phyloP scores from a whole-genome alignment of 2,888 invertebrate genomes.

The Lasioglossum vierecki region DNA sequence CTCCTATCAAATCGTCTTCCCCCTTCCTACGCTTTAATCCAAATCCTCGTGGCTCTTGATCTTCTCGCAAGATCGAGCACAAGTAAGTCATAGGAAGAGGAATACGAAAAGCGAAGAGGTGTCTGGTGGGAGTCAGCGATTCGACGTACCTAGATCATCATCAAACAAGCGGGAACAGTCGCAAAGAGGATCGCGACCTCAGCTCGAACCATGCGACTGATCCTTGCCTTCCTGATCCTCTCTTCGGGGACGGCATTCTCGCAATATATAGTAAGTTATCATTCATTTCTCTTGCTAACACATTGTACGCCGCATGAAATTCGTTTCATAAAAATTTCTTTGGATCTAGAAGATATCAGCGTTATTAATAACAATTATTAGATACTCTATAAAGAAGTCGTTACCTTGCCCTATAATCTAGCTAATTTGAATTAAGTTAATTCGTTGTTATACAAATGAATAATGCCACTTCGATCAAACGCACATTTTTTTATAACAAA shows the following conservation, averaged over 20 bases:
- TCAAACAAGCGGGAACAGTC: slow-evolving; percentile 65
- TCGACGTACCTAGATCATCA: slow-evolving; percentile 48
- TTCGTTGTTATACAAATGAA: not conserved
- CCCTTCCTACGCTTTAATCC: slow-evolving; percentile 47
- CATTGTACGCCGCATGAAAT: not conserved
- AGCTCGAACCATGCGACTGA: slow-evolving; percentile 72
- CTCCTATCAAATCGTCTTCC: slow-evolving; percentile 58
- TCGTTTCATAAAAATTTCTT: not conserved
- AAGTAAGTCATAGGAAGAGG: slow-evolving; percentile 53
- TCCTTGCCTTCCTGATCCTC: slow-evolving; percentile 67
- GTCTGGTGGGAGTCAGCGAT: slow-evolving; percentile 61
- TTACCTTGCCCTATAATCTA: not conserved
- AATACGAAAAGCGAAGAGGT: slow-evolving; percentile 53
- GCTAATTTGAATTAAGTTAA: not conserved
- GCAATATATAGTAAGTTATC: slow-evolving; percentile 71
- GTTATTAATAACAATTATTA: not conserved
- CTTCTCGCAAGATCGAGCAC: slow-evolving; percentile 44
- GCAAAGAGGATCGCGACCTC: slow-evolving; percentile 68
- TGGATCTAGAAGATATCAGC: not conserved
- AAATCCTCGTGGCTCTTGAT: slow-evolving; percentile 44
- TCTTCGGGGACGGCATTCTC: slow-evolving; percentile 65
- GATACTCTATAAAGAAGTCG: not conserved
- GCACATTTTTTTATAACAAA: not conserved
- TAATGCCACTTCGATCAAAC: not conserved
- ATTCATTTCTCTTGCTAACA: not conserved